A percentile compares a stretch with the other conserved stretches of the same genome.
Conservation (phyloP, 1,140 invertebrate genomes). For the Octopus sinensis region DNA sequence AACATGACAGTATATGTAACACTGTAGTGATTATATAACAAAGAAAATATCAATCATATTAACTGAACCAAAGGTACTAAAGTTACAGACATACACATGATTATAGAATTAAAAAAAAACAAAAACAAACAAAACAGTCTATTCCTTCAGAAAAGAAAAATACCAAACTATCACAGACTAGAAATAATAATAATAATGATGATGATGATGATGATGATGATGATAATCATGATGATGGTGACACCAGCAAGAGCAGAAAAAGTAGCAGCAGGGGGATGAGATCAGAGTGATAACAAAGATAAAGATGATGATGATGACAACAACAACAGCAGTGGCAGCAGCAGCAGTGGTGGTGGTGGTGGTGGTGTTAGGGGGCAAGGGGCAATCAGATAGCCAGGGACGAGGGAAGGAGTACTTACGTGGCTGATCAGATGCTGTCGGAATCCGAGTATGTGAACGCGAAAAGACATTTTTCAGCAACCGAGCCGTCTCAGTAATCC, state of each 20-base stretch:
- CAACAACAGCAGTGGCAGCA: not conserved
- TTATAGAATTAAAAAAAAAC: too few relatives aligned
- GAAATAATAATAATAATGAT: too few relatives aligned
- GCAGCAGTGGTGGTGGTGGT: not conserved
- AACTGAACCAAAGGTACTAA: too few relatives aligned
- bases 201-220: too few relatives aligned
- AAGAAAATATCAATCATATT: too few relatives aligned
- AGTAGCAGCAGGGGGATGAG: not conserved
- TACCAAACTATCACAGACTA: too few relatives aligned
- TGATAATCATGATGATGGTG: too few relatives aligned
- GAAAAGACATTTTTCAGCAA: conserved; percentile 88
- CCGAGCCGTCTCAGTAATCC: conserved; percentile 91
- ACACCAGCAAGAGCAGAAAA: not conserved
- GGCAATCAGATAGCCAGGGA: not conserved
- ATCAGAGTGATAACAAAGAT: not conserved
- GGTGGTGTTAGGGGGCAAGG: not conserved
- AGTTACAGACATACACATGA: too few relatives aligned
- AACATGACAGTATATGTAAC: too few relatives aligned
- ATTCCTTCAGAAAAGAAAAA: too few relatives aligned
- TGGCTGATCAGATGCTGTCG: conserved; percentile 32
- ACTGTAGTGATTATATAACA: too few relatives aligned
- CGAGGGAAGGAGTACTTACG: conserved; percentile 33
- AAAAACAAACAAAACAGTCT: too few relatives aligned
- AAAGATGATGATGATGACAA: not conserved
- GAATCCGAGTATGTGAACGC: conserved; percentile 63